Base-by-base conservation (phyloP, 2,113 vertebrate genomes). In the Myiopsitta monachus region DNA sequence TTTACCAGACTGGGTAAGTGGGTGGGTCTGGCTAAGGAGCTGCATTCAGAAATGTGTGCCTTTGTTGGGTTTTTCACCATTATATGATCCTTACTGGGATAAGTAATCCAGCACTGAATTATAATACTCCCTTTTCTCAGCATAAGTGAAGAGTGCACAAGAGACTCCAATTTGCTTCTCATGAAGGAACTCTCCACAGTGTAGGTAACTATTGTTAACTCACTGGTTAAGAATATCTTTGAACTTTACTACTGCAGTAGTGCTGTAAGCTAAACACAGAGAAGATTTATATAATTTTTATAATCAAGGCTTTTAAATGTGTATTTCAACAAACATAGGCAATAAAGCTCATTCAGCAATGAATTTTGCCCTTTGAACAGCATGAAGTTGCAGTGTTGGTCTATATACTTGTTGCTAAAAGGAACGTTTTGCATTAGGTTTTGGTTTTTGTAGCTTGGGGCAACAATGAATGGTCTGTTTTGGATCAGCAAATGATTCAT, bases 41-140 rank as follows among this genome's bases (percentile, higher is more conserved):
- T 1, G 0, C 38, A 8, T 87, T 88, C 0, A 0, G 44, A 75
- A 85, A 62, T 39, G 36, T 14, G 47, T 54, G 19, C 21, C 7
- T 10, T 9, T 63, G 11, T 55, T 74, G 31, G 1, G 5, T 74
- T 88, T 88, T 80, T 43, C 22, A 47, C 17, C 23, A 7, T 74
- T 64, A 28, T 36, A 55, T 39, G 52, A 61, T 87, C 33, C 33
- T 69, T 91, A 61, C 43, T 84, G 44, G 54, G 23, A 7, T 85
- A 87, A 61, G 51, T 72, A 73, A 80, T 74, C 18, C 33, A 86
- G 47, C 51, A 36, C 55, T 67, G 38, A 11, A 76, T 72, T 19
- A 44, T 11, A 62, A 39, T 22, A 12, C 11, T 72, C 5, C 14
- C 15, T 64, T 84, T 87, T 85, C 57, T 68, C 43, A 82, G 39